Conservation (phyloP, 2,888 invertebrate genomes). For the Lochmaea capreae region DNA sequence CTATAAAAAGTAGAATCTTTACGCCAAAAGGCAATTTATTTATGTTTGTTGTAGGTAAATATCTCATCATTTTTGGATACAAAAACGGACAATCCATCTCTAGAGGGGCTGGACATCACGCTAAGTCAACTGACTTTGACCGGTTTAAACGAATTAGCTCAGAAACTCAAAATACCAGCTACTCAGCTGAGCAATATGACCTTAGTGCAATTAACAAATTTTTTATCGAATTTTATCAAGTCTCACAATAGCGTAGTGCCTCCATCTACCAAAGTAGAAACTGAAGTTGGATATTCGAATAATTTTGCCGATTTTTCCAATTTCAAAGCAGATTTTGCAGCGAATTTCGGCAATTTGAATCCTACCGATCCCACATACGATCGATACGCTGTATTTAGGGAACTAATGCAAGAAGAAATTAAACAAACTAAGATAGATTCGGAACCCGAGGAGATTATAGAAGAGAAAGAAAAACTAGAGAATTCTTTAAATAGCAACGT, state of each 20-base stretch:
- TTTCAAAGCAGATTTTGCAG: constrained; percentile 76
- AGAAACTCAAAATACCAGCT: constrained; percentile 80
- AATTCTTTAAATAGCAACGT: constrained; percentile 43
- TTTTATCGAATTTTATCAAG: constrained; percentile 74
- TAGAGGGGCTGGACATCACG: constrained; percentile 78
- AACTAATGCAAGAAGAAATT: constrained; percentile 82
- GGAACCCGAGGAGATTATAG: constrained; percentile 58
- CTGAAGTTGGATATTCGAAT: constrained; percentile 8
- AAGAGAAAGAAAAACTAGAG: constrained; percentile 51
- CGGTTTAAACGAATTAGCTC: constrained; percentile 83
- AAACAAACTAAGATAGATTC: constrained; percentile 67
- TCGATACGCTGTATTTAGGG: constrained; percentile 89
- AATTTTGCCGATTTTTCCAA: constrained; percentile 64
- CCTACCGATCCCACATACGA: constrained; percentile 68
- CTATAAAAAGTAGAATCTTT: too few species aligned
- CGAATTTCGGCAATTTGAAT: constrained; percentile 74
- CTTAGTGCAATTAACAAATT: constrained; percentile 85
- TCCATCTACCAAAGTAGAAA: constrained; percentile 27
- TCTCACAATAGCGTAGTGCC: constrained; percentile 49
- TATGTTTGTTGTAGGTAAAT: constrained; percentile 32
- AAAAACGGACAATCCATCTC: constrained; percentile 57
- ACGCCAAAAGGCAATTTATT: not conserved
- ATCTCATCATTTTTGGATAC: constrained; percentile 52
- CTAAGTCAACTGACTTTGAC: constrained; percentile 85
- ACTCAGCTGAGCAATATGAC: constrained; percentile 87